These are phyloP conservation scores for Lucifuga dentata DNA, from an alignment of 2,113 vertebrate species.

Conservation along the genomic window DNA sequence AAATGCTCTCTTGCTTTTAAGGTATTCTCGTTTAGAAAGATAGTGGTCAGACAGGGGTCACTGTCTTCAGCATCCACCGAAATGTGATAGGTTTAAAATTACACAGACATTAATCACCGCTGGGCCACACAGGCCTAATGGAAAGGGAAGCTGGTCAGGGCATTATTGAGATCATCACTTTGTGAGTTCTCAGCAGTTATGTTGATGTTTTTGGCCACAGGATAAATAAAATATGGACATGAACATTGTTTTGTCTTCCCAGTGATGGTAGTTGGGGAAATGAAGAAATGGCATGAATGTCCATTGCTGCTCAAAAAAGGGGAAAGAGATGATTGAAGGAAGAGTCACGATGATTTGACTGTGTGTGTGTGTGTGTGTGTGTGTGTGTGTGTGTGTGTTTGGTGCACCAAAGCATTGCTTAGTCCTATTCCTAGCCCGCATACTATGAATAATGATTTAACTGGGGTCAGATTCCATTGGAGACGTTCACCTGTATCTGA, in stretches of 20 bases:
- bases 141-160: constrained; percentile 26
- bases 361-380: constrained; percentile 48
- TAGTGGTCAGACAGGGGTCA: constrained; percentile 38
- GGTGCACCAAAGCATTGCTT: neutral
- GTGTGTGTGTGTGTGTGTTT: constrained; percentile 34
- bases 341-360: constrained; percentile 46
- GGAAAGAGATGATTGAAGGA: constrained; percentile 58
- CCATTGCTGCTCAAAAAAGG: constrained; percentile 28
- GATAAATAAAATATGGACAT: constrained; percentile 25
- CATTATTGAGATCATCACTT: constrained; percentile 27
- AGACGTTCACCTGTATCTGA: constrained; percentile 74
- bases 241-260: constrained; percentile 42
- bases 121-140: constrained; percentile 34
- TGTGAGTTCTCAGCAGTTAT: constrained; percentile 17
- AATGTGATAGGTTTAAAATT: constrained; percentile 54
- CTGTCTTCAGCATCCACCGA: constrained; percentile 26
- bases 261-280: constrained; percentile 12
- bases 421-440: neutral
- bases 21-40: neutral
- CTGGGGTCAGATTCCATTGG: constrained; percentile 71
- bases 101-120: constrained; percentile 56
- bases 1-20: neutral
- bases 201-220: constrained; percentile 4
- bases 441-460: constrained; percentile 72
- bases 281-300: constrained; percentile 39